Percentiles rank a stretch among this genome's conserved stretches.
These are phyloP conservation scores for Antrozous pallidus DNA, from an alignment of 2,797 vertebrate species.

Conservation along the genomic window DNA sequence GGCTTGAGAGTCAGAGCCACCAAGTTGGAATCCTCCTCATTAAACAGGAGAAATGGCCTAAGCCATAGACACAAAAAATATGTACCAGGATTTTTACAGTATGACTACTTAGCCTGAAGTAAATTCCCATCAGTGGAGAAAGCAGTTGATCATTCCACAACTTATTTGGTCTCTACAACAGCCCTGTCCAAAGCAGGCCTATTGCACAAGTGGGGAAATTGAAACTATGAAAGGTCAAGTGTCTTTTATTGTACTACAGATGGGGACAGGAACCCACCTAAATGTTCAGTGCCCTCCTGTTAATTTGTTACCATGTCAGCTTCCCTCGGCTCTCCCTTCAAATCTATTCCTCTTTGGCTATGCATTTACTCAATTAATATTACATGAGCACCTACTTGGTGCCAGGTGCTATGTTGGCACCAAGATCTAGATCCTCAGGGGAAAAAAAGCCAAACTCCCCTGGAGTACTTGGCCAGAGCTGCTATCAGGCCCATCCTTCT, in stretches of 20 bases:
- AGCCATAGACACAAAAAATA: not conserved
- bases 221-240: not conserved
- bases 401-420: not conserved
- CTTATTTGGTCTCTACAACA: not conserved
- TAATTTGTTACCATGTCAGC: not conserved
- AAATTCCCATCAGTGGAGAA: not conserved
- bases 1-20: not conserved
- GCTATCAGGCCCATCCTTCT: not conserved
- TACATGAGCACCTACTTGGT: not conserved
- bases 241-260: not conserved
- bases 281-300: not conserved
- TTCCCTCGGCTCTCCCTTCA: not conserved
- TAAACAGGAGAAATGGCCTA: not conserved
- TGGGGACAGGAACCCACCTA: not conserved
- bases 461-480: not conserved
- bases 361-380: not conserved
- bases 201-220: not conserved
- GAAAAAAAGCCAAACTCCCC: not conserved
- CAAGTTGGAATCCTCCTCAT: constrained; percentile 9
- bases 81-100: not conserved
- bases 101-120: not conserved
- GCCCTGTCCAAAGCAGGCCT: not conserved
- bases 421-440: not conserved
- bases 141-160: not conserved
- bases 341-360: not conserved